Conservation (phyloP, 2,797 vertebrate species). For the Takifugu rubripes region DNA sequence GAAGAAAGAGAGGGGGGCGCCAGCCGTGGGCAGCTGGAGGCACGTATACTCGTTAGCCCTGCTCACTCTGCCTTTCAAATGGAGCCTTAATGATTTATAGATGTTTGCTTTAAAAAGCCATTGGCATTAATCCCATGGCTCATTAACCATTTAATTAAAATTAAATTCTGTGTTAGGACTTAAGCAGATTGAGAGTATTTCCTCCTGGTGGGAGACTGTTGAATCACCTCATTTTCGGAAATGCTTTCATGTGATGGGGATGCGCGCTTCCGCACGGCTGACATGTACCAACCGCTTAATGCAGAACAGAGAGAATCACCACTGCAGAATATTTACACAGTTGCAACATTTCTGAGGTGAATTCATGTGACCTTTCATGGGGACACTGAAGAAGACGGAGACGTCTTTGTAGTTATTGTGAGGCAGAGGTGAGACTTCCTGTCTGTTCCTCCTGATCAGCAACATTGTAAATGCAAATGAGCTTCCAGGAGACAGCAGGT, state of each 20-base stretch:
- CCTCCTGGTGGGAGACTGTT: slow-evolving; percentile 75
- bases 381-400: slow-evolving; percentile 6
- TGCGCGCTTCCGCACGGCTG: slow-evolving; percentile 51
- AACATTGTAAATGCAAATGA: slow-evolving; percentile 21
- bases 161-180: slow-evolving; percentile 81
- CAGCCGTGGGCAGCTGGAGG: slow-evolving; percentile 61
- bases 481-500: slow-evolving; percentile 34
- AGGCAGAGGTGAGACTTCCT: slow-evolving; percentile 8
- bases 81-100: slow-evolving; percentile 83
- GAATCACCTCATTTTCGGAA: slow-evolving; percentile 75
- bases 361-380: neutral
- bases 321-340: neutral
- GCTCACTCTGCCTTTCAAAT: slow-evolving; percentile 71
- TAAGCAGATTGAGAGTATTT: slow-evolving; percentile 80
- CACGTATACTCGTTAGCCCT: slow-evolving; percentile 65
- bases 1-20: slow-evolving; percentile 8
- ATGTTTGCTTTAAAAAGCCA: slow-evolving; percentile 86
- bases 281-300: slow-evolving; percentile 30
- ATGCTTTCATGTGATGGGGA: slow-evolving; percentile 58
- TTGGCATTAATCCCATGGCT: slow-evolving; percentile 87
- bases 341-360: neutral
- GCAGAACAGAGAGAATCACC: slow-evolving; percentile 2
- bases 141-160: slow-evolving; percentile 88
- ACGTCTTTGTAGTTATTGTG: neutral
- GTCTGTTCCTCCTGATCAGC: slow-evolving; percentile 33